These are phyloP conservation scores for human (Homo sapiens) DNA, from an alignment of 2,113 vertebrate genomes.

Conservation along the genomic window GRCh38 chr11:70762501-70763000, in stretches of 20 bases:
- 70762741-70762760: background rate
- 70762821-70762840: background rate
- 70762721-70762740: background rate
- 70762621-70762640: no score
- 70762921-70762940: background rate
- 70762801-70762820: accelerated
- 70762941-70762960: background rate
- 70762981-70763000: accelerated
- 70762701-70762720: background rate
- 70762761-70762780: accelerated
- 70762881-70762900: background rate
- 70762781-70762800: background rate
- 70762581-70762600: accelerated
- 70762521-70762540: no score
- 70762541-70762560: accelerated
- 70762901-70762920: background rate
- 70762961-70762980: background rate
- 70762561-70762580: background rate
- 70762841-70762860: background rate
- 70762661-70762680: accelerated
- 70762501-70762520: background rate
- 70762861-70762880: background rate
- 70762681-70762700: background rate
- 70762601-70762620: accelerated
- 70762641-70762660: accelerated